Evolutionary conservation across 2,113 vertebrate species (phyloP).

Genomic region (Ariopsis seemanni): DNA sequence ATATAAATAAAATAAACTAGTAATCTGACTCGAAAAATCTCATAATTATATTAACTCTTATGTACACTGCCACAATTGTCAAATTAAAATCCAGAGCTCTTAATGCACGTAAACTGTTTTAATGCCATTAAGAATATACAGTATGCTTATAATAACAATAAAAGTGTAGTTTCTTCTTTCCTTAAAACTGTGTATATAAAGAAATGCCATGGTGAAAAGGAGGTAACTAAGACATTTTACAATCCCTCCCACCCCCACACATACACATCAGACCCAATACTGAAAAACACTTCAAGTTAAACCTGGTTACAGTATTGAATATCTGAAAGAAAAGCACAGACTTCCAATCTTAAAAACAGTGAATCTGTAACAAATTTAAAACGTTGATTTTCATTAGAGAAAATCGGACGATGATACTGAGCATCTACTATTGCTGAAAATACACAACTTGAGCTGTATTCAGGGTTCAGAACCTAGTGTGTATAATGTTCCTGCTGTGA

Average conservation of each 20-base stretch:
- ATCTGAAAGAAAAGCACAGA: neutral
- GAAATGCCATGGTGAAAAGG: neutral
- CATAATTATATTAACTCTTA: neutral
- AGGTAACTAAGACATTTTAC: neutral
- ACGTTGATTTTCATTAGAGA: neutral
- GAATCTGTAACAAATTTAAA: neutral
- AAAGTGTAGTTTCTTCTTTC: neutral
- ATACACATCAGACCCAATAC: neutral
- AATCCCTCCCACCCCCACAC: neutral
- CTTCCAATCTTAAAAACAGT: neutral
- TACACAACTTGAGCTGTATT: neutral
- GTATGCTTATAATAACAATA: neutral
- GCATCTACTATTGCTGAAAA: neutral
- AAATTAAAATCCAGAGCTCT: neutral
- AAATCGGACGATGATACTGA: neutral
- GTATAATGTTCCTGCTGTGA: conserved; percentile 4
- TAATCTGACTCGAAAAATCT: neutral
- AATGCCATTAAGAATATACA: neutral
- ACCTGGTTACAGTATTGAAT: neutral
- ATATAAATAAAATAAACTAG: neutral
- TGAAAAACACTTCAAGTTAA: neutral
- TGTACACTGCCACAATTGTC: neutral
- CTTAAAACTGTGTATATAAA: neutral
- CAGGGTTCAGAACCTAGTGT: neutral
- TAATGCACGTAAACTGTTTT: neutral